Conservation (phyloP, 2,113 vertebrate genomes). For the Prunella himalayana region DNA sequence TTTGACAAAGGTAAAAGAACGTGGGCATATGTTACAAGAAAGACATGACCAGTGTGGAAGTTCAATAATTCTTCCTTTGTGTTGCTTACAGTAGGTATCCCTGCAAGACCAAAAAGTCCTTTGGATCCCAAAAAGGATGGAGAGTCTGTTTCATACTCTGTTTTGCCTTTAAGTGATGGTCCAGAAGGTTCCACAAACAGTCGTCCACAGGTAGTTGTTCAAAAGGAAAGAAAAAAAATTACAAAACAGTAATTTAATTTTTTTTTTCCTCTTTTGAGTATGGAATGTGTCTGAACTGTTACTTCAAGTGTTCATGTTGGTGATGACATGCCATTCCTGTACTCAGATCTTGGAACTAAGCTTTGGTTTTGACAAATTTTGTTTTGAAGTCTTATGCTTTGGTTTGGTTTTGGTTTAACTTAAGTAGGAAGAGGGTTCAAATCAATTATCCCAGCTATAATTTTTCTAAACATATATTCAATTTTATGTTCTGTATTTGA, state of each 20-base stretch:
- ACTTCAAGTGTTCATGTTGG: background rate
- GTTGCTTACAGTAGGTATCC: constrained; percentile 82
- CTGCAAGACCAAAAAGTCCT: constrained; percentile 92
- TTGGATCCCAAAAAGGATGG: constrained; percentile 90
- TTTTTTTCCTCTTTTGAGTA: background rate
- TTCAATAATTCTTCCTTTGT: constrained; percentile 10
- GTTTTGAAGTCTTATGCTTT: background rate
- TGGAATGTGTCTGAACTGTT: background rate
- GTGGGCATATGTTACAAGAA: background rate
- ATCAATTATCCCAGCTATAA: background rate
- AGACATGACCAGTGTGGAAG: background rate
- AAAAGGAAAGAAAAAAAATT: background rate
- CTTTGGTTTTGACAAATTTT: background rate
- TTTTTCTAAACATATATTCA: background rate
- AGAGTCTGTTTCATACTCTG: constrained; percentile 86
- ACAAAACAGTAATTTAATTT: background rate
- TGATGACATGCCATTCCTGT: background rate
- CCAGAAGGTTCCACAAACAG: constrained; percentile 81
- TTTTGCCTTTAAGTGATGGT: constrained; percentile 90
- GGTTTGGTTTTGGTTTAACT: background rate
- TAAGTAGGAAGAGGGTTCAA: background rate
- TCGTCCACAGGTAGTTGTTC: constrained; percentile 81
- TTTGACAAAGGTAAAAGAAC: constrained; percentile 88
- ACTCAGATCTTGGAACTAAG: background rate
- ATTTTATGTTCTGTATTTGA: constrained; percentile 52